Percentiles rank a stretch among this genome's conserved stretches.
phyloP scores from a whole-genome alignment of 2,888 invertebrate genomes.

The Caenorhabditis sinica region DNA sequence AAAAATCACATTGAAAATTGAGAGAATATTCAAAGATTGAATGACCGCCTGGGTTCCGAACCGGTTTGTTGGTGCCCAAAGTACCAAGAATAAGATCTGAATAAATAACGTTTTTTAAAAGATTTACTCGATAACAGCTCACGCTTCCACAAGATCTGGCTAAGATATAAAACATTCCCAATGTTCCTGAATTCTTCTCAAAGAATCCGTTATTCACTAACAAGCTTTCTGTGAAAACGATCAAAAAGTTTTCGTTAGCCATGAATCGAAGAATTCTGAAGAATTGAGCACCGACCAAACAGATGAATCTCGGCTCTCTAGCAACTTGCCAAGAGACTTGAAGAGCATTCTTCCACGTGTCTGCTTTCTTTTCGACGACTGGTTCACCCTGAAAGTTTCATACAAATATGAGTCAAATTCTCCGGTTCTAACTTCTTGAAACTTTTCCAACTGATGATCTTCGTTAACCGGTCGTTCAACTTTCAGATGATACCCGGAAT shows the following conservation, averaged over 20 bases:
- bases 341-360: slow-evolving; percentile 59
- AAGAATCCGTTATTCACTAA: slow-evolving; percentile 71
- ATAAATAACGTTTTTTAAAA: too few relatives aligned
- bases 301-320: slow-evolving; percentile 73
- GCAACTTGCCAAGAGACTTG: slow-evolving; percentile 74
- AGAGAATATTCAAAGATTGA: slow-evolving; percentile 64
- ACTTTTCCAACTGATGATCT: slow-evolving; percentile 64
- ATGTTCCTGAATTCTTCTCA: slow-evolving; percentile 67
- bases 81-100: slow-evolving; percentile 72
- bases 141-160: slow-evolving; percentile 73
- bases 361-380: slow-evolving; percentile 44
- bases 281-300: slow-evolving; percentile 74
- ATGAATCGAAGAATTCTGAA: slow-evolving; percentile 72
- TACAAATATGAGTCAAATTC: neutral
- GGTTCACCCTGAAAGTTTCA: slow-evolving; percentile 45
- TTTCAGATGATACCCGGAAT: slow-evolving; percentile 64
- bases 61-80: slow-evolving; percentile 68
- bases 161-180: slow-evolving; percentile 73
- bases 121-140: slow-evolving; percentile 33
- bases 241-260: slow-evolving; percentile 75
- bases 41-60: slow-evolving; percentile 74
- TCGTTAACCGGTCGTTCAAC: slow-evolving; percentile 54
- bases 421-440: slow-evolving; percentile 36
- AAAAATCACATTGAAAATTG: slow-evolving; percentile 66
- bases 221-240: slow-evolving; percentile 75